Percentiles rank a stretch among this genome's conserved stretches.
Conservation (phyloP, 2,113 vertebrate genomes). For the Rhynchomys soricoides region DNA sequence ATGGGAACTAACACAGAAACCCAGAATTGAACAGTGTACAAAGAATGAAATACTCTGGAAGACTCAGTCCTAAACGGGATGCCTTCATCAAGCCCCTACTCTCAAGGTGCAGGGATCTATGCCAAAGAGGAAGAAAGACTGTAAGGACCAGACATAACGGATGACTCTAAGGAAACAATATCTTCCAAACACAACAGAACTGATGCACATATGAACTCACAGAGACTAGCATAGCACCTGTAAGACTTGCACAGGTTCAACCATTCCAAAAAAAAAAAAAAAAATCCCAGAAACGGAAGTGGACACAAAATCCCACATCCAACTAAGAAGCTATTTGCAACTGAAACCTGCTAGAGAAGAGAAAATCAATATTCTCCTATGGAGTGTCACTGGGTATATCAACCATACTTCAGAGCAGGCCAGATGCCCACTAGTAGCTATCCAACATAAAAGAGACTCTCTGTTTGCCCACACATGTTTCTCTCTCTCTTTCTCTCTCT, state of each 20-base stretch:
- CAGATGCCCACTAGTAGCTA: neutral
- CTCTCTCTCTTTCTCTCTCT: too few relatives aligned
- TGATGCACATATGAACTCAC: neutral
- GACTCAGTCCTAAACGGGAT: neutral
- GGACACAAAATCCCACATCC: neutral
- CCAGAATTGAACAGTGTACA: neutral
- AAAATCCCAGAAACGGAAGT: neutral
- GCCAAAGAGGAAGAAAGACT: neutral
- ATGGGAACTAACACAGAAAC: neutral
- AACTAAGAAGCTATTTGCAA: neutral
- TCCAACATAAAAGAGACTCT: neutral
- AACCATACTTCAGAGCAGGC: neutral
- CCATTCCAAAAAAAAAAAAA: too few relatives aligned
- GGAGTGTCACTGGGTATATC: neutral
- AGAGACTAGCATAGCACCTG: neutral
- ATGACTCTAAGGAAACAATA: neutral
- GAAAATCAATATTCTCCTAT: neutral
- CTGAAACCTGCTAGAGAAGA: neutral
- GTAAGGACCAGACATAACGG: neutral
- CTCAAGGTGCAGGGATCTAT: neutral
- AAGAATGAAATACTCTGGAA: neutral
- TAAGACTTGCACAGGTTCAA: neutral
- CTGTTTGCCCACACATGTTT: too few relatives aligned
- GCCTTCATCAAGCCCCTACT: neutral
- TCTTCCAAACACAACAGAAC: neutral